Evolutionary conservation across 2,888 invertebrate genomes (phyloP).

Genomic region (Thymelicus sylvestris): DNA sequence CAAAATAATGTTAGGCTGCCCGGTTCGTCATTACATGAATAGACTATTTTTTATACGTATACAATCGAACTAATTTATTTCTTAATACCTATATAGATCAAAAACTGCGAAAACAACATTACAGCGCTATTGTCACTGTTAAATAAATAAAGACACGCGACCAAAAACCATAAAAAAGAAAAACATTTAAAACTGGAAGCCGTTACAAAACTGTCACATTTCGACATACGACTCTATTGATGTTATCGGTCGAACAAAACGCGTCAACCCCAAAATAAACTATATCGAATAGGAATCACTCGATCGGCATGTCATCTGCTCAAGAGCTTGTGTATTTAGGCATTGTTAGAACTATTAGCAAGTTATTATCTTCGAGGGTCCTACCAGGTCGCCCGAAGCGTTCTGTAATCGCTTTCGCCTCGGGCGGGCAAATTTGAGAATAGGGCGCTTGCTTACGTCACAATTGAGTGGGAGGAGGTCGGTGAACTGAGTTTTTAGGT

Average conservation of each 20-base stretch:
- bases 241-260: slow-evolving; percentile 24
- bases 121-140: neutral
- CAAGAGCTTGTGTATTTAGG: slow-evolving; percentile 65
- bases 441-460: slow-evolving; percentile 57
- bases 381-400: slow-evolving; percentile 46
- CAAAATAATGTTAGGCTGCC: too few species aligned
- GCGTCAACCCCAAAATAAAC: slow-evolving; percentile 57
- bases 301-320: slow-evolving; percentile 60
- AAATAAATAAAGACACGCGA: neutral
- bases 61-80: too few species aligned
- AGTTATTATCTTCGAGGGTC: slow-evolving; percentile 57
- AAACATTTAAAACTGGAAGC: slow-evolving; percentile 33
- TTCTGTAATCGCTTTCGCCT: slow-evolving; percentile 65
- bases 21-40: too few species aligned
- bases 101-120: neutral
- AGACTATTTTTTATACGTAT: too few species aligned
- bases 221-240: slow-evolving; percentile 35
- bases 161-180: slow-evolving; percentile 2
- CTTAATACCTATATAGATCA: too few species aligned
- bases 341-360: slow-evolving; percentile 60
- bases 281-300: slow-evolving; percentile 52
- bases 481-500: slow-evolving; percentile 22
- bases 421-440: slow-evolving; percentile 47
- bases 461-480: slow-evolving; percentile 58
- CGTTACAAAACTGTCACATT: slow-evolving; percentile 41